These are phyloP conservation scores for Protomyctophum bolini DNA, from an alignment of 2,113 vertebrate species.

Conservation along the genomic window DNA sequence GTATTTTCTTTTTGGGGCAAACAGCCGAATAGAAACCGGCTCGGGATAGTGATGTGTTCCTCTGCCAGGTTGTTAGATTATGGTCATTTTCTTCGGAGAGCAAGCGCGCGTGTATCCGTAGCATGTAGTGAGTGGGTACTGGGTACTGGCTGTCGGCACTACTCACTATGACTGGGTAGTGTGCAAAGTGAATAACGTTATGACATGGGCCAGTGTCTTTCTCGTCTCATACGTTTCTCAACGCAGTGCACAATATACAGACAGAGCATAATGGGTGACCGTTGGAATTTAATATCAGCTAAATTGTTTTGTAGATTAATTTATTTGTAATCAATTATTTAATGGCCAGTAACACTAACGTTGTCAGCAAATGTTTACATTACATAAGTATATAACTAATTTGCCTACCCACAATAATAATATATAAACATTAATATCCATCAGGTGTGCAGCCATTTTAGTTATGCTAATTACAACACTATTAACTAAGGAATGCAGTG, in stretches of 20 bases:
- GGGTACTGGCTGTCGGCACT: constrained; percentile 48
- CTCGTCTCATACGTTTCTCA: not conserved
- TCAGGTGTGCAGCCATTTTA: not conserved
- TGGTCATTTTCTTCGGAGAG: constrained; percentile 23
- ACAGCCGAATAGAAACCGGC: constrained; percentile 21
- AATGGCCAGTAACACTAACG: not conserved
- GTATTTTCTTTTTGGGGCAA: constrained; percentile 35
- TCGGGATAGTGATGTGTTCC: constrained; percentile 12
- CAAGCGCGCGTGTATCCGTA: constrained; percentile 62
- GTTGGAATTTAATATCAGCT: too few relatives aligned
- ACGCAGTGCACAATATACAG: constrained; percentile 36
- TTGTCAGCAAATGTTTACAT: not conserved
- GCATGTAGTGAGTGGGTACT: constrained; percentile 47
- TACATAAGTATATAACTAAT: not conserved
- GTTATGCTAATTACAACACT: not conserved
- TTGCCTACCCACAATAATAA: not conserved
- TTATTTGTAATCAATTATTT: too few relatives aligned
- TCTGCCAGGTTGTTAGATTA: constrained; percentile 18
- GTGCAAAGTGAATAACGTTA: constrained; percentile 72
- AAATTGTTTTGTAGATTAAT: too few relatives aligned
- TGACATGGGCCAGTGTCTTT: constrained; percentile 40
- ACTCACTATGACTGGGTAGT: constrained; percentile 69
- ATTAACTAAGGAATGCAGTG: not conserved
- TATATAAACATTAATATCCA: not conserved
- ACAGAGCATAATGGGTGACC: not conserved